Evolutionary conservation across 2,888 invertebrate genomes (phyloP).

Genomic region (Hoplodrina blanda): DNA sequence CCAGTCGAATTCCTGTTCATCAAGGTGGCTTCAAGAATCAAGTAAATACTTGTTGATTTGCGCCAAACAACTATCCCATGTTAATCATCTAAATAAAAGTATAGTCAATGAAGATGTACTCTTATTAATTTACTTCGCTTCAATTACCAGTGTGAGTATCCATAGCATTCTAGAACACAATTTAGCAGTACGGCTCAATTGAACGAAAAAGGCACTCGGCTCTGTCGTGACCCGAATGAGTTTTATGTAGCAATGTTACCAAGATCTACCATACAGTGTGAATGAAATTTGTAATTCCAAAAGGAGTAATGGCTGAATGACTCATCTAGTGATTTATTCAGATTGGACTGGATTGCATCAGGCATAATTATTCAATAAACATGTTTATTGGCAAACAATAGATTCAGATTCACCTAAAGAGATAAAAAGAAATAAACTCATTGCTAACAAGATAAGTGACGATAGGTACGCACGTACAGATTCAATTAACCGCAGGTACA

Average conservation of each 20-base stretch:
- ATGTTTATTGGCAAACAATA: no score
- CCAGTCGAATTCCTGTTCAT: no score
- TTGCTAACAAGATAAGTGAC: background rate
- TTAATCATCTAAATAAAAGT: no score
- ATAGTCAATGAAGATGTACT: no score
- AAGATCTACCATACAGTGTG: background rate
- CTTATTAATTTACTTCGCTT: background rate
- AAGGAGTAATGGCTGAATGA: background rate
- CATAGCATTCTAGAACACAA: background rate
- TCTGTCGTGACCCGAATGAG: background rate
- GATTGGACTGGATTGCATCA: background rate
- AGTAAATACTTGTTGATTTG: no score
- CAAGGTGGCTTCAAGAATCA: no score
- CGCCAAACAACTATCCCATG: no score
- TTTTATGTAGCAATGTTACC: slow-evolving; percentile 7
- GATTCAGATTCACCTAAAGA: background rate
- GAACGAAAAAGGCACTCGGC: no score
- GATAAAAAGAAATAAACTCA: background rate
- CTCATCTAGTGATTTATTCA: background rate
- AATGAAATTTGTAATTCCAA: background rate
- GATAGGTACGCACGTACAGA: background rate
- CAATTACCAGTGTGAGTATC: background rate
- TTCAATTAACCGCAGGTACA: background rate
- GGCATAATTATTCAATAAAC: background rate
- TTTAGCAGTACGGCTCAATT: background rate